phyloP scores from a whole-genome alignment of 2,888 invertebrate genomes.

The Morinoia aosen region DNA sequence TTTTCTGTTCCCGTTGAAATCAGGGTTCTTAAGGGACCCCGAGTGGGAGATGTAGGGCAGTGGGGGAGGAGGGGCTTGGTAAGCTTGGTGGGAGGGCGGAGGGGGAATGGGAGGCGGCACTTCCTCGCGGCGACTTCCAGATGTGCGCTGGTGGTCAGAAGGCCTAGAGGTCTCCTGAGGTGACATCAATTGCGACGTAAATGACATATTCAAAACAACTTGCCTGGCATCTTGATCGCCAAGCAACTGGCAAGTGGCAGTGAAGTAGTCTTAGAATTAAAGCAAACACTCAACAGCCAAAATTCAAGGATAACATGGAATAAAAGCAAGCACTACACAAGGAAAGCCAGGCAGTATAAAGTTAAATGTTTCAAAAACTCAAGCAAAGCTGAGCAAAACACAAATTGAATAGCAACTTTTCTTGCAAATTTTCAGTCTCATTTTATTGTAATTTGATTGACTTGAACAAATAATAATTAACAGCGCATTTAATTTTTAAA shows the following conservation, averaged over 20 bases:
- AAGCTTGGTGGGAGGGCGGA: background rate
- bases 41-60: background rate
- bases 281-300: background rate
- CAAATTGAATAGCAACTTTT: background rate
- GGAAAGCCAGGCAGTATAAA: background rate
- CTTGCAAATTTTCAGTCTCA: too few species aligned
- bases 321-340: background rate
- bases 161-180: conserved; percentile 12
- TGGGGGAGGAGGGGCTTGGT: background rate
- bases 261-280: background rate
- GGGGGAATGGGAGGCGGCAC: conserved; percentile 28
- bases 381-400: background rate
- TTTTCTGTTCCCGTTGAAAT: conserved; percentile 5
- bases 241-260: background rate
- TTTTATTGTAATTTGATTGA: background rate
- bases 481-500: background rate
- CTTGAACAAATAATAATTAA: background rate
- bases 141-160: background rate
- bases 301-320: background rate
- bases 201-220: background rate
- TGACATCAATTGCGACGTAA: background rate
- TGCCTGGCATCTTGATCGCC: background rate
- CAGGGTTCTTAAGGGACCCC: background rate
- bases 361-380: background rate
- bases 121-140: background rate